Percentiles rank a stretch among this genome's conserved stretches.
phyloP scores from a whole-genome alignment of 2,797 vertebrate species.

The Rallus crepitans region DNA sequence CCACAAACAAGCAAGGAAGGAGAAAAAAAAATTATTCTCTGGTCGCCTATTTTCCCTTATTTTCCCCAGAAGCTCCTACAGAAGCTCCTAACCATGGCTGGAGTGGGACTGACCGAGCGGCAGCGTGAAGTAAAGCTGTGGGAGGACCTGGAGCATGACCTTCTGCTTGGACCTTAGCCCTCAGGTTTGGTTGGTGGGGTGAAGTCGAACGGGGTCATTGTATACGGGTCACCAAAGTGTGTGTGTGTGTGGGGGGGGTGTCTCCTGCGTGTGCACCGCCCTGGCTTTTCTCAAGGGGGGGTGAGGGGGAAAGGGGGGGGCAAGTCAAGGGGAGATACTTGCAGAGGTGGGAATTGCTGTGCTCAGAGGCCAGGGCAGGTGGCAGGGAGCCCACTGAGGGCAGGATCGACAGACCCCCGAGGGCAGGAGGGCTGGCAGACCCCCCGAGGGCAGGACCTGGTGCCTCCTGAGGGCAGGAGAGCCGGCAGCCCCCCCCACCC shows the following conservation, averaged over 20 bases:
- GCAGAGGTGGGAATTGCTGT: not conserved
- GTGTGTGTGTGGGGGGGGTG: too few species aligned
- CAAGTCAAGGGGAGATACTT: fast-evolving
- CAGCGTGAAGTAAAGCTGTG: fast-evolving
- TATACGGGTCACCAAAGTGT: fast-evolving
- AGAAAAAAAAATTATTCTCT: not conserved
- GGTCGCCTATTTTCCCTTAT: fast-evolving
- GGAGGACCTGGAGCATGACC: fast-evolving
- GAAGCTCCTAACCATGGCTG: not conserved
- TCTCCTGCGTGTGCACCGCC: not conserved
- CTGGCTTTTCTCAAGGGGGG: not conserved
- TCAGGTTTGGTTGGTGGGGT: fast-evolving
- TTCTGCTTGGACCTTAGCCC: not conserved
- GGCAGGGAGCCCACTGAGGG: too few species aligned
- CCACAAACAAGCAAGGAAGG: not conserved
- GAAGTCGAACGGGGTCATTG: fast-evolving
- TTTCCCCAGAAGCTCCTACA: not conserved
- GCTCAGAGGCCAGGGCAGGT: too few species aligned
- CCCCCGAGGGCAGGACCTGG: too few species aligned
- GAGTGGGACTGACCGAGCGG: fast-evolving
- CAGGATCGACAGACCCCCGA: too few species aligned
- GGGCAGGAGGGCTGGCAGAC: too few species aligned
- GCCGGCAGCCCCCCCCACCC: too few species aligned
- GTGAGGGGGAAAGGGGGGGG: not conserved
- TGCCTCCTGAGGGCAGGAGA: too few species aligned